A percentile compares a stretch with the other conserved stretches of the same genome.
Evolutionary conservation across 2,888 invertebrate genomes (phyloP).

Genomic region (Mesorhabditis sp.): DNA sequence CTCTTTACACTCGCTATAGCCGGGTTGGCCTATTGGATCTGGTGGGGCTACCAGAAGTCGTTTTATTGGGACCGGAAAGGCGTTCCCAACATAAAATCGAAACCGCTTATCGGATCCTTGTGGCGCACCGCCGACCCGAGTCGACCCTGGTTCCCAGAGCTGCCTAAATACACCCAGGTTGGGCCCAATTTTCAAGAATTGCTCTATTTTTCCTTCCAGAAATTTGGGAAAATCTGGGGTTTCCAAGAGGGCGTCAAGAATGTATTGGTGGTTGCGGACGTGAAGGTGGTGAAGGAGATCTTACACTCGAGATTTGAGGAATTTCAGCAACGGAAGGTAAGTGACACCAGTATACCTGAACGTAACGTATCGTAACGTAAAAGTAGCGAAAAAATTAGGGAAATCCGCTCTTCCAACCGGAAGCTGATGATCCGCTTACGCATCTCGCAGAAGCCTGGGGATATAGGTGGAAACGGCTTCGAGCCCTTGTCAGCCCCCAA

Average conservation of each 20-base stretch:
- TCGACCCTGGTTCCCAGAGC: background rate
- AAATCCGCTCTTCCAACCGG: background rate
- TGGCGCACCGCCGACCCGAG: background rate
- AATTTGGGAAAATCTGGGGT: background rate
- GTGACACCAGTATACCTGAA: background rate
- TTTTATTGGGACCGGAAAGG: constrained; percentile 1
- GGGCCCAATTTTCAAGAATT: background rate
- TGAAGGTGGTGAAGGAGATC: background rate
- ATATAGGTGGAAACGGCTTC: constrained; percentile 63
- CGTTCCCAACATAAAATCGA: background rate
- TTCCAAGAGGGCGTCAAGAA: background rate
- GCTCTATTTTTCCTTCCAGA: background rate
- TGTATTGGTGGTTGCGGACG: background rate
- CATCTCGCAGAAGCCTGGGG: constrained; percentile 58
- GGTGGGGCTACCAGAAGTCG: constrained; percentile 3
- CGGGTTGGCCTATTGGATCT: background rate
- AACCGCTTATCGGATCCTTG: background rate
- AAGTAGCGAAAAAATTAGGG: background rate
- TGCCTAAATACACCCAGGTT: background rate
- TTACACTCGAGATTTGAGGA: constrained; percentile 4
- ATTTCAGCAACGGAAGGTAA: background rate
- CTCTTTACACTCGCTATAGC: background rate
- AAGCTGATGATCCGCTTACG: background rate
- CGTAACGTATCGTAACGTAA: too few relatives aligned
- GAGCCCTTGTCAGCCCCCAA: constrained; percentile 61